Evolutionary conservation across 2,797 vertebrate species (phyloP).

Genomic region (Pachyuromys duprasi): DNA sequence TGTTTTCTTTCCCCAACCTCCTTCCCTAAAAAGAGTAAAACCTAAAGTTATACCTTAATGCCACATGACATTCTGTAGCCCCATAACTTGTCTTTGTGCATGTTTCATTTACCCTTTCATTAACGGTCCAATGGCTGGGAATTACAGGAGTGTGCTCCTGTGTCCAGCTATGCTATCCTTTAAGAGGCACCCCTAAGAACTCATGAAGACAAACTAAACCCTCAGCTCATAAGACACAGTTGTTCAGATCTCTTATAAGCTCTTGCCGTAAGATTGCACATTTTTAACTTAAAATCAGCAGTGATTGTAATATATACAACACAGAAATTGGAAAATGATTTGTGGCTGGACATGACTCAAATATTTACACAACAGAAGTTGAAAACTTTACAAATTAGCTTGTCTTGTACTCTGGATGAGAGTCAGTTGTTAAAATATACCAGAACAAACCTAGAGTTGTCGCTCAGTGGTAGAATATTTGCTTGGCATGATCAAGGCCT

Average conservation of each 20-base stretch:
- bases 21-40: not conserved
- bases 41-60: not conserved
- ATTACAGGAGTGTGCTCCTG: not conserved
- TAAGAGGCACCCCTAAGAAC: not conserved
- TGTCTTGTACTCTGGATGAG: not conserved
- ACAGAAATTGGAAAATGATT: not conserved
- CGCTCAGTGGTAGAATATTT: not conserved
- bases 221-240: not conserved
- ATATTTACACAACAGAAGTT: not conserved
- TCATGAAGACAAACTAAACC: not conserved
- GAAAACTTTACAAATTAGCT: not conserved
- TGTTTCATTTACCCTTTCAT: not conserved
- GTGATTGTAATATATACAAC: not conserved
- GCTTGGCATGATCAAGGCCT: not conserved
- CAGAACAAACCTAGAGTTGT: no score
- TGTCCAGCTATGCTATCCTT: not conserved
- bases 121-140: not conserved
- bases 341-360: not conserved
- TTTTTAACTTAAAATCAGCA: not conserved
- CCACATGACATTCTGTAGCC: not conserved
- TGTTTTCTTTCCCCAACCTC: not conserved
- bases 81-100: not conserved
- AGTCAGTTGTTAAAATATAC: not conserved
- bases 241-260: not conserved
- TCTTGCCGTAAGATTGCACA: not conserved